A percentile compares a stretch with the other conserved stretches of the same genome.
Conservation (phyloP, 53 echinoderm and acorn worm species). For the Astropecten irregularis region DNA sequence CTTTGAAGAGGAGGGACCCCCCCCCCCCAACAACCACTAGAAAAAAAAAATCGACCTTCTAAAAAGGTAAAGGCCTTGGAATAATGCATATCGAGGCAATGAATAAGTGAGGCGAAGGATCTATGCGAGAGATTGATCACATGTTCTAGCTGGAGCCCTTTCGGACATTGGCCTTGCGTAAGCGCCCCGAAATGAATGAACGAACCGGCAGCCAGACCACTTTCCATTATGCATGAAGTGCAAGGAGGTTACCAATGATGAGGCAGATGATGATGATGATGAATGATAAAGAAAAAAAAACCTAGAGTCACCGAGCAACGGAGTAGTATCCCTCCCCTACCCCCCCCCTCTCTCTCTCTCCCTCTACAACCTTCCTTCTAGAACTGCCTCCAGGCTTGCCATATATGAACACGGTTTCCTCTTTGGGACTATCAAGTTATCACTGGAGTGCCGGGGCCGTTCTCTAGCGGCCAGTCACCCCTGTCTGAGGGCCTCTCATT, state of each 20-base stretch:
- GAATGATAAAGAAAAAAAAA: neutral
- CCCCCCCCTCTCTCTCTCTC: neutral
- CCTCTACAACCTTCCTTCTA: neutral
- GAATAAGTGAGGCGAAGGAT: too few relatives aligned
- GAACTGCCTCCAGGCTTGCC: neutral
- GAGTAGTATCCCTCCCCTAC: neutral
- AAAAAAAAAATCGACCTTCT: neutral
- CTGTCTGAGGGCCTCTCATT: slow-evolving; percentile 13
- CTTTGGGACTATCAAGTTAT: slow-evolving; percentile 47
- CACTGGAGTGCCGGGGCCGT: slow-evolving; percentile 12
- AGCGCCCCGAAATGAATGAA: too few relatives aligned
- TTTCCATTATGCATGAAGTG: slow-evolving; percentile 33
- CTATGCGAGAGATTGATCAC: slow-evolving; percentile 2
- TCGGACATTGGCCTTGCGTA: slow-evolving; percentile 32
- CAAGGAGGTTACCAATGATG: too few relatives aligned
- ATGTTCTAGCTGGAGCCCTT: neutral
- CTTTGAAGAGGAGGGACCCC: too few relatives aligned
- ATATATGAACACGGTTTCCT: slow-evolving; percentile 9
- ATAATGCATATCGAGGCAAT: too few relatives aligned
- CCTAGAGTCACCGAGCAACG: neutral
- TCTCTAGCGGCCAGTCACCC: slow-evolving; percentile 50
- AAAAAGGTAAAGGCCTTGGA: neutral
- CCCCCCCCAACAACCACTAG: too few relatives aligned
- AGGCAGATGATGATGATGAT: too few relatives aligned
- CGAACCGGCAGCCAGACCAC: neutral